Percentiles rank a stretch among this genome's conserved stretches.
Conservation (phyloP, 2,113 vertebrate species). For the Albula goreensis region DNA sequence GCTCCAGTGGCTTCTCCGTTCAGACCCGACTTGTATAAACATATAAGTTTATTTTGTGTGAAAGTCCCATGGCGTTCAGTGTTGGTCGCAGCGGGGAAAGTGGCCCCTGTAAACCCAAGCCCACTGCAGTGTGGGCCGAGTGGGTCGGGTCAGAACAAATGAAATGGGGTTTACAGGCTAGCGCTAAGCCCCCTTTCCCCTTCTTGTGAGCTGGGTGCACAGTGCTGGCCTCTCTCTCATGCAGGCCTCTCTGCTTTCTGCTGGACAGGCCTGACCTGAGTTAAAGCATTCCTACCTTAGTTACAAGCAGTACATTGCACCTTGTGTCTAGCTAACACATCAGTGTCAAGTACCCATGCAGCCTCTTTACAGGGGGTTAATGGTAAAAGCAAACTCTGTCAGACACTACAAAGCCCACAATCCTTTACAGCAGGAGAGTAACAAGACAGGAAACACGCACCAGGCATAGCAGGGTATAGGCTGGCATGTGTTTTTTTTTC, state of each 20-base stretch:
- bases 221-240: background rate
- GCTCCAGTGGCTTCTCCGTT: conserved; percentile 63
- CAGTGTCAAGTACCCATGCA: background rate
- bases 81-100: conserved; percentile 32
- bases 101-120: conserved; percentile 37
- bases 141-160: conserved; percentile 12
- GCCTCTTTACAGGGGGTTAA: background rate
- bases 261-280: background rate
- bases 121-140: conserved; percentile 5
- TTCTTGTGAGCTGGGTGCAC: too few species aligned
- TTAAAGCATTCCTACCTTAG: background rate
- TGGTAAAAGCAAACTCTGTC: background rate
- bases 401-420: background rate
- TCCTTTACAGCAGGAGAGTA: background rate
- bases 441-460: background rate
- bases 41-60: conserved; percentile 74
- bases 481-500: background rate
- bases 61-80: conserved; percentile 54
- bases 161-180: conserved; percentile 33
- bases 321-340: background rate
- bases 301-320: background rate
- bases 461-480: background rate
- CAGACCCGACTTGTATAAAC: conserved; percentile 55
- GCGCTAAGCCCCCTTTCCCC: background rate
- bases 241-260: background rate